phyloP scores from a whole-genome alignment of 1,140 invertebrate species.

The Drosophila bocqueti region DNA sequence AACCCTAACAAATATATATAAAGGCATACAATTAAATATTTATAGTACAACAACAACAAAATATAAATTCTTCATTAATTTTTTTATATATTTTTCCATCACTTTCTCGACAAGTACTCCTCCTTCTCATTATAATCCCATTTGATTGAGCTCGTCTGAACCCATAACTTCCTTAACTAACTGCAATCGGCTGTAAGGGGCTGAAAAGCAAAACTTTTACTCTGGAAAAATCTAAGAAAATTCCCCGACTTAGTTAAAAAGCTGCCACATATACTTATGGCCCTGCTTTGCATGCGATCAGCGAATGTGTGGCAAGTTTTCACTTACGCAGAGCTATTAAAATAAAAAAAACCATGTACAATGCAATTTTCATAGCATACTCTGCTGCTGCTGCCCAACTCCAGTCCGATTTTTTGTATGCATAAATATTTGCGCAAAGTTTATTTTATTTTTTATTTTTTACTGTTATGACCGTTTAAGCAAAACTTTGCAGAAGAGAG shows the following conservation, averaged over 20 bases:
- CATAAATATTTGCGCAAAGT: slow-evolving; percentile 54
- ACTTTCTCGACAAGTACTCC: not conserved
- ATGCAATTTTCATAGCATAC: slow-evolving; percentile 67
- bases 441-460: slow-evolving; percentile 40
- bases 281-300: slow-evolving; percentile 51
- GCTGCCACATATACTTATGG: slow-evolving; percentile 29
- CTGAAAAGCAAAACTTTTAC: slow-evolving; percentile 22
- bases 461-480: slow-evolving; percentile 79
- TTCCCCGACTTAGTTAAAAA: slow-evolving; percentile 46
- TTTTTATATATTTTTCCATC: not conserved
- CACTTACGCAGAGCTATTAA: slow-evolving; percentile 67
- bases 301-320: slow-evolving; percentile 60
- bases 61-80: not conserved
- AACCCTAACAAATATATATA: too few species aligned
- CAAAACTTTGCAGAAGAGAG: slow-evolving; percentile 65
- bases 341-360: slow-evolving; percentile 41
- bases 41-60: too few species aligned
- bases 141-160: slow-evolving; percentile 6
- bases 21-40: too few species aligned
- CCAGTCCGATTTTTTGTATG: slow-evolving; percentile 33
- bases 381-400: slow-evolving; percentile 27
- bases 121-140: slow-evolving; percentile 7
- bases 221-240: slow-evolving; percentile 30
- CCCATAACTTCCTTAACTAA: slow-evolving; percentile 21
- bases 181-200: slow-evolving; percentile 12